A percentile compares a stretch with the other conserved stretches of the same genome.
phyloP scores from a whole-genome alignment of 2,113 vertebrate species.

The Xiphophorus couchianus region DNA sequence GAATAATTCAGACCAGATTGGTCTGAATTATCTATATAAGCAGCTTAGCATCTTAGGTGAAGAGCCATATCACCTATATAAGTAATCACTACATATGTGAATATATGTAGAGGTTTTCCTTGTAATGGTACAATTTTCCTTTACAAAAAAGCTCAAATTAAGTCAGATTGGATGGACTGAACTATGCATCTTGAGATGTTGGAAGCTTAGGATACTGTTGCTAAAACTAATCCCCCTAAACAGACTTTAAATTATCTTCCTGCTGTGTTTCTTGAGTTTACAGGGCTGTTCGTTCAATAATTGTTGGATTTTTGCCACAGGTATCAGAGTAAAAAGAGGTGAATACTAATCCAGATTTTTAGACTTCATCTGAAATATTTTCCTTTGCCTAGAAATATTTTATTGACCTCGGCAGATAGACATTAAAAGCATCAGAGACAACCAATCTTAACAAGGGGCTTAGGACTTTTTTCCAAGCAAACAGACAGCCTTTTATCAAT shows the following conservation, averaged over 20 bases:
- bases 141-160: neutral
- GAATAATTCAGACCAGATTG: too few species aligned
- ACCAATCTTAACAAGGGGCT: slow-evolving; percentile 7
- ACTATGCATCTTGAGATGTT: neutral
- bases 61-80: too few species aligned
- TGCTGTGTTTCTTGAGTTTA: too few species aligned
- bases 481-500: slow-evolving; percentile 44
- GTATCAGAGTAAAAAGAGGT: neutral
- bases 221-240: neutral
- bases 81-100: too few species aligned
- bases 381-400: neutral
- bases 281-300: too few species aligned
- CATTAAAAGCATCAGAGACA: slow-evolving; percentile 12
- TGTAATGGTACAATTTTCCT: too few species aligned
- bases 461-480: slow-evolving; percentile 1
- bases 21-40: too few species aligned
- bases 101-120: too few species aligned
- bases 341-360: too few species aligned
- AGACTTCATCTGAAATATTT: neutral
- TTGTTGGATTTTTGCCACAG: neutral
- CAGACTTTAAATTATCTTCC: neutral
- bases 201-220: neutral
- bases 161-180: neutral
- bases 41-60: too few species aligned
- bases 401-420: neutral